These are phyloP conservation scores for Takifugu rubripes DNA, from an alignment of 2,797 vertebrate species.

Conservation along the genomic window DNA sequence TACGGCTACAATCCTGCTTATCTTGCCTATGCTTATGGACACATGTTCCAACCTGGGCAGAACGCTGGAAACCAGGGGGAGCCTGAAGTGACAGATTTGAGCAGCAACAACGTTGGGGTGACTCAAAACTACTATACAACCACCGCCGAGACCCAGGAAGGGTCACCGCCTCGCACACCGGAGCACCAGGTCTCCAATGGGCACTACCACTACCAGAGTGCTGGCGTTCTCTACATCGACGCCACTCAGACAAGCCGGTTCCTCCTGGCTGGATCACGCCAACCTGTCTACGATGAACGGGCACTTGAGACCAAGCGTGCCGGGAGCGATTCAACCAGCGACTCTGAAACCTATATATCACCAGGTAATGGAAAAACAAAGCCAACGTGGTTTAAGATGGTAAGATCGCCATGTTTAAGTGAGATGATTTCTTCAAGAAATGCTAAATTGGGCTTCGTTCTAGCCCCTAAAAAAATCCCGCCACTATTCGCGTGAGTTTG, in stretches of 20 bases:
- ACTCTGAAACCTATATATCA: slow-evolving; percentile 65
- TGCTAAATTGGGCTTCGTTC: no score
- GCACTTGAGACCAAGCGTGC: slow-evolving; percentile 30
- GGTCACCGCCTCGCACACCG: slow-evolving; percentile 49
- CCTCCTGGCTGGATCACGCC: slow-evolving; percentile 28
- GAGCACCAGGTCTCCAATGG: slow-evolving; percentile 25
- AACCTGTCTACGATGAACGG: background rate
- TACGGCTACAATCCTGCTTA: slow-evolving; percentile 72
- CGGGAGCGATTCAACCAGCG: slow-evolving; percentile 61
- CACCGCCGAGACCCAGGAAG: slow-evolving; percentile 14
- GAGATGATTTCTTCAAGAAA: no score
- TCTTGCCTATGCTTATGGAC: slow-evolving; percentile 69
- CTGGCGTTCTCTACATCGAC: slow-evolving; percentile 41
- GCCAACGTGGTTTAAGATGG: background rate
- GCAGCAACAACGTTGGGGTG: slow-evolving; percentile 35
- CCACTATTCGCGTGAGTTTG: no score
- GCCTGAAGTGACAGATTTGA: slow-evolving; percentile 20
- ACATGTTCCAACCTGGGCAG: slow-evolving; percentile 64
- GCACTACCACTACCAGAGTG: slow-evolving; percentile 38
- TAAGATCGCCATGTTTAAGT: no score
- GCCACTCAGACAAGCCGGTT: slow-evolving; percentile 44
- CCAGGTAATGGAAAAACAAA: slow-evolving; percentile 51
- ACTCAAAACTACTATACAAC: slow-evolving; percentile 45
- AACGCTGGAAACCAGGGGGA: slow-evolving; percentile 55
- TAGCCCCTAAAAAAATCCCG: no score